Evolutionary conservation across 2,113 vertebrate genomes (phyloP).

Genomic region (Chloropsis cyanopogon): DNA sequence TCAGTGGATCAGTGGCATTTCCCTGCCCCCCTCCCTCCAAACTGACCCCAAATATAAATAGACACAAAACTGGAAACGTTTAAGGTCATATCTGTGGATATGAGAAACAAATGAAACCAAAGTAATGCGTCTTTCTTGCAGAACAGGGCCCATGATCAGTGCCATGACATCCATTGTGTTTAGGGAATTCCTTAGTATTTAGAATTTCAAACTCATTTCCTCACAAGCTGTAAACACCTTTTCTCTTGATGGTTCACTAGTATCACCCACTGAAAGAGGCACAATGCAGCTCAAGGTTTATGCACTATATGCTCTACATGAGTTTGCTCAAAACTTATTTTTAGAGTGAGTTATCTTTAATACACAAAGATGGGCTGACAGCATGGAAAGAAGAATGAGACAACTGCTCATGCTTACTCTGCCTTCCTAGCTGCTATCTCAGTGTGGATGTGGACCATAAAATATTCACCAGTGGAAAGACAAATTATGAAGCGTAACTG

Average conservation of each 20-base stretch:
- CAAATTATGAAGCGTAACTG: not conserved
- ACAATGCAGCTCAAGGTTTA: not conserved
- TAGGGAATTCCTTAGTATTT: not conserved
- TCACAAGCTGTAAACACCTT: not conserved
- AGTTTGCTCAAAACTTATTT: not conserved
- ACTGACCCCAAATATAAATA: not conserved
- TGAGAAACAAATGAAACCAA: not conserved
- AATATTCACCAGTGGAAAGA: not conserved
- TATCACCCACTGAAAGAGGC: not conserved
- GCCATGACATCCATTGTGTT: not conserved
- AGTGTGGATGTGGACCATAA: not conserved
- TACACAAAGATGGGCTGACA: not conserved
- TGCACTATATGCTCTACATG: not conserved
- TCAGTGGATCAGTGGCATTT: slow-evolving; percentile 8
- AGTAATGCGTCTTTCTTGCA: not conserved
- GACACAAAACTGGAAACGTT: not conserved
- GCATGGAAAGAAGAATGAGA: not conserved
- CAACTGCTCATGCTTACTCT: not conserved
- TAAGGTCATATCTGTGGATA: not conserved
- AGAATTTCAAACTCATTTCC: not conserved
- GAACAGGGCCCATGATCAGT: not conserved
- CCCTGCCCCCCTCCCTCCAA: not conserved
- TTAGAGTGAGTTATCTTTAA: not conserved
- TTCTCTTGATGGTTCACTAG: not conserved
- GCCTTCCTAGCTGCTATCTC: not conserved